phyloP scores from a whole-genome alignment of 2,113 vertebrate genomes.

The Colinus virginianus region DNA sequence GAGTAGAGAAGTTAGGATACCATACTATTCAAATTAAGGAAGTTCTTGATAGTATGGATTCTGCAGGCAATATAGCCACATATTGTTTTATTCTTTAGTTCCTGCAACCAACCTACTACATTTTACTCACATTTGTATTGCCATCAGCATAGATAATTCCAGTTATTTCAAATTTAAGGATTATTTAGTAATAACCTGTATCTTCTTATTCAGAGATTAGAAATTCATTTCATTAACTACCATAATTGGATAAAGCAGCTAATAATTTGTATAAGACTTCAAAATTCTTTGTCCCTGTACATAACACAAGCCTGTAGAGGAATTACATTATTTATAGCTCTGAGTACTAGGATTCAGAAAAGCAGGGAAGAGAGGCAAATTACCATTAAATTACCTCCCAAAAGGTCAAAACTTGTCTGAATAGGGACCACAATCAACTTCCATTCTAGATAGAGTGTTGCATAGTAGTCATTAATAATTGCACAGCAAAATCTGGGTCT shows the following conservation, averaged over 20 bases:
- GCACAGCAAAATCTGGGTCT: background rate
- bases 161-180: background rate
- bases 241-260: background rate
- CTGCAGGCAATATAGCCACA: fast-evolving
- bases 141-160: background rate
- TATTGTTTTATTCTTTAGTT: background rate
- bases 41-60: background rate
- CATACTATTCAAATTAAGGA: fast-evolving
- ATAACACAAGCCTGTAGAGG: background rate
- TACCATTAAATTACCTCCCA: background rate
- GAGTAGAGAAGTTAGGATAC: background rate
- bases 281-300: background rate
- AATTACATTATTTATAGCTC: background rate
- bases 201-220: background rate
- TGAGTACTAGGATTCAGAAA: background rate
- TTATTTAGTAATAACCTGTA: background rate
- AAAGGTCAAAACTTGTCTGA: background rate
- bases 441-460: background rate
- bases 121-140: background rate
- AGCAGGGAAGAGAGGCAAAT: background rate
- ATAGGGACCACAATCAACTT: background rate
- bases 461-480: background rate
- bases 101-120: background rate
- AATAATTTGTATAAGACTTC: background rate
- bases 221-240: background rate